Percentiles rank a stretch among this genome's conserved stretches.
phyloP scores from a whole-genome alignment of 1,140 invertebrate species.

The Hyles vespertilio region DNA sequence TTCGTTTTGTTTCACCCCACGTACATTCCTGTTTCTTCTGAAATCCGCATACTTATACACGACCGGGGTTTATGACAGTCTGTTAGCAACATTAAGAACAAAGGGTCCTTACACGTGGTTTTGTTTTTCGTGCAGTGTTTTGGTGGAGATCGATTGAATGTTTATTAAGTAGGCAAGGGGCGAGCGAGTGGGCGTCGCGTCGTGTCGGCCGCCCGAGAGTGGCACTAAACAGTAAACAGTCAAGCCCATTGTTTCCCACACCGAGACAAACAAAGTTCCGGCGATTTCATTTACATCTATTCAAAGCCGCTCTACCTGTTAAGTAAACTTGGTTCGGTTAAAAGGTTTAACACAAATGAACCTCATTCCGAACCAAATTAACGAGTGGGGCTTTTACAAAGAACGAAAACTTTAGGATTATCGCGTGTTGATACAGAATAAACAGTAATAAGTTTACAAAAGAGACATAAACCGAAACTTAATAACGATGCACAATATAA shows the following conservation, averaged over 20 bases:
- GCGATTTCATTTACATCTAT: conserved; percentile 53
- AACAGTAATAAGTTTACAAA: conserved; percentile 21
- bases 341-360: conserved; percentile 32
- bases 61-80: background rate
- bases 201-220: conserved; percentile 7
- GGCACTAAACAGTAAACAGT: conserved; percentile 44
- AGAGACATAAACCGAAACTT: conserved; percentile 22
- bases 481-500: conserved; percentile 20
- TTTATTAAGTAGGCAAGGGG: conserved; percentile 21
- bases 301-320: conserved; percentile 26
- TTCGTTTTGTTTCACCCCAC: conserved; percentile 25
- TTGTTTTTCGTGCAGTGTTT: conserved; percentile 12
- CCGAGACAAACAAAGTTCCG: conserved; percentile 37
- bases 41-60: conserved; percentile 10
- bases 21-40: conserved; percentile 12
- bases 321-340: conserved; percentile 42
- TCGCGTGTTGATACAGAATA: conserved; percentile 16
- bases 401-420: conserved; percentile 14
- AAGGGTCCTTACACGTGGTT: conserved; percentile 9
- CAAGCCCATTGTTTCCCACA: conserved; percentile 40
- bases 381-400: conserved; percentile 1
- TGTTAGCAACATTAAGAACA: conserved; percentile 5
- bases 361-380: conserved; percentile 12
- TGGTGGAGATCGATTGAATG: conserved; percentile 19
- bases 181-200: conserved; percentile 19